Evolutionary conservation across 2,888 invertebrate genomes (phyloP).

Genomic region (Melieria omissa): DNA sequence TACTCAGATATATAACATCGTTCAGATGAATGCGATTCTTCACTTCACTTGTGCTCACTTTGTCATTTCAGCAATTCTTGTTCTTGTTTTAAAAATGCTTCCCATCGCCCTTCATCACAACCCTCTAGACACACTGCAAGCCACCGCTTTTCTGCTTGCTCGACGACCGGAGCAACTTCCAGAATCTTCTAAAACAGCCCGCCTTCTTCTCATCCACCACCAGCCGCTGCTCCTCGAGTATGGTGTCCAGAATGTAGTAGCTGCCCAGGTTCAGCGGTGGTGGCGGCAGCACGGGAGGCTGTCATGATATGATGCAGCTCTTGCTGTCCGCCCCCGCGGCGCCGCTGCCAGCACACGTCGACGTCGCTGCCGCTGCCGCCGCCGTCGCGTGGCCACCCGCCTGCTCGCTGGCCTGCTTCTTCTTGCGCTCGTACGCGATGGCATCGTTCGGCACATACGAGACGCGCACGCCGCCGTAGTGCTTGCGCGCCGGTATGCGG

Average conservation of each 20-base stretch:
- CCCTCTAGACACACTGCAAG: slow-evolving; percentile 43
- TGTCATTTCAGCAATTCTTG: background rate
- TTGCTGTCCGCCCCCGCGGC: slow-evolving; percentile 71
- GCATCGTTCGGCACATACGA: slow-evolving; percentile 94
- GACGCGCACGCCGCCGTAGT: slow-evolving; percentile 89
- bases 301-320: slow-evolving; percentile 88
- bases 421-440: slow-evolving; percentile 80
- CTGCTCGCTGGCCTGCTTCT: slow-evolving; percentile 65
- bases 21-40: slow-evolving; percentile 6
- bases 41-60: slow-evolving; percentile 1
- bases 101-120: background rate
- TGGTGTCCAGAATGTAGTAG: slow-evolving; percentile 61
- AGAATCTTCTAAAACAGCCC: slow-evolving; percentile 57
- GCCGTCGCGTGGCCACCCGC: slow-evolving; percentile 44
- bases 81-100: background rate
- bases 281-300: slow-evolving; percentile 61
- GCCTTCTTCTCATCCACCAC: slow-evolving; percentile 58
- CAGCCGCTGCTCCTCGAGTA: slow-evolving; percentile 59
- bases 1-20: slow-evolving; percentile 19
- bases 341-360: slow-evolving; percentile 8
- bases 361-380: slow-evolving; percentile 11
- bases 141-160: slow-evolving; percentile 42
- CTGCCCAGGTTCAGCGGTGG: slow-evolving; percentile 60
- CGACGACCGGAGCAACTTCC: slow-evolving; percentile 54
- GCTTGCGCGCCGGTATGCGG: slow-evolving; percentile 82